Conservation (phyloP, 2,113 vertebrate species). For the Daubentonia madagascariensis region DNA sequence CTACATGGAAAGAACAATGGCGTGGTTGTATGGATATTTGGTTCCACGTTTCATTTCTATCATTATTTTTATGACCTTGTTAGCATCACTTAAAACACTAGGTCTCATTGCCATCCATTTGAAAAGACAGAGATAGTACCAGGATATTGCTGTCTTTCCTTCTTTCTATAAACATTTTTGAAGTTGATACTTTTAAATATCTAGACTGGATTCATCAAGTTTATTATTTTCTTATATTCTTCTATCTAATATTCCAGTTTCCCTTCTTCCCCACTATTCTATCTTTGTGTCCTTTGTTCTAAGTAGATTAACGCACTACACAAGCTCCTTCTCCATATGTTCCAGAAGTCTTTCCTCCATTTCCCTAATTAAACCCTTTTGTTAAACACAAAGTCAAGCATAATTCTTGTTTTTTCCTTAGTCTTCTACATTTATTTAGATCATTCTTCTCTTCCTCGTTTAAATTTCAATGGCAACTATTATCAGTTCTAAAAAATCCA, state of each 20-base stretch:
- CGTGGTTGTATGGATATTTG: background rate
- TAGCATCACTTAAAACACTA: background rate
- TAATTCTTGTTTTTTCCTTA: background rate
- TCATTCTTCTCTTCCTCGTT: background rate
- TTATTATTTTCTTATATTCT: background rate
- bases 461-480: background rate
- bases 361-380: background rate
- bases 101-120: background rate
- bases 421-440: background rate
- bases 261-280: background rate
- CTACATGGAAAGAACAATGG: background rate
- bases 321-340: background rate
- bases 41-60: background rate
- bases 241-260: background rate
- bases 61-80: background rate
- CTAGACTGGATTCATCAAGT: background rate
- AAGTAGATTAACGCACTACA: background rate
- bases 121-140: background rate
- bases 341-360: background rate
- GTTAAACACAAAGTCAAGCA: background rate
- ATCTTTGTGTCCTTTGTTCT: background rate
- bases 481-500: background rate
- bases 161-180: background rate
- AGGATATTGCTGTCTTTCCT: background rate
- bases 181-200: background rate